Conservation (phyloP, 2,797 vertebrate genomes). For the Oreochromis grahami region DNA sequence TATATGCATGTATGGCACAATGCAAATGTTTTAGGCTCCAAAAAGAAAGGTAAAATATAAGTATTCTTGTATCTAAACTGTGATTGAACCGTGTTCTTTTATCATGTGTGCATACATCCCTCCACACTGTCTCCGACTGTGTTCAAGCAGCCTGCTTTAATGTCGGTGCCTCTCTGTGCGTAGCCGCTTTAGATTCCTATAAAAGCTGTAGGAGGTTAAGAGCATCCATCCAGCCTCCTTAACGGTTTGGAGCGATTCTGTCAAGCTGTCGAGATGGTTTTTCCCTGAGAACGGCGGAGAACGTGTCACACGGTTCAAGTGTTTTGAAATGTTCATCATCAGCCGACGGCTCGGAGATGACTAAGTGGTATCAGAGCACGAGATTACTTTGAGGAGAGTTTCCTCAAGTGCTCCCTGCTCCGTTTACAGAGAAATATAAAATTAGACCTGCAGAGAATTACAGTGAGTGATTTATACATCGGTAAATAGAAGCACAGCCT, state of each 20-base stretch:
- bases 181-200: conserved; percentile 5
- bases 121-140: neutral
- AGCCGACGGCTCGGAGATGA: conserved; percentile 4
- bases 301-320: conserved; percentile 31
- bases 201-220: conserved; percentile 42
- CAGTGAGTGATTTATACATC: neutral
- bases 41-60: accelerated
- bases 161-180: neutral
- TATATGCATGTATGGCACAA: accelerated
- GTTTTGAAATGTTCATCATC: conserved; percentile 32
- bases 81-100: neutral
- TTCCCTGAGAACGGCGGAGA: neutral
- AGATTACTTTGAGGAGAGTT: conserved; percentile 3
- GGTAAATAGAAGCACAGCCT: neutral
- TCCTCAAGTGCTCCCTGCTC: neutral
- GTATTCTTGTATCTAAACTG: neutral
- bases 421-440: neutral
- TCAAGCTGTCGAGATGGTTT: conserved; percentile 41
- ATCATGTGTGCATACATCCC: neutral
- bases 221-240: conserved; percentile 49
- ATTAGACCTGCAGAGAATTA: neutral
- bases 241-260: conserved; percentile 35
- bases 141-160: neutral
- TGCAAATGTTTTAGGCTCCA: neutral
- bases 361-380: conserved; percentile 19